Percentiles rank a stretch among this genome's conserved stretches.
These are phyloP conservation scores for Eumeta japonica DNA, from an alignment of 1,140 invertebrate species.

Conservation along the genomic window DNA sequence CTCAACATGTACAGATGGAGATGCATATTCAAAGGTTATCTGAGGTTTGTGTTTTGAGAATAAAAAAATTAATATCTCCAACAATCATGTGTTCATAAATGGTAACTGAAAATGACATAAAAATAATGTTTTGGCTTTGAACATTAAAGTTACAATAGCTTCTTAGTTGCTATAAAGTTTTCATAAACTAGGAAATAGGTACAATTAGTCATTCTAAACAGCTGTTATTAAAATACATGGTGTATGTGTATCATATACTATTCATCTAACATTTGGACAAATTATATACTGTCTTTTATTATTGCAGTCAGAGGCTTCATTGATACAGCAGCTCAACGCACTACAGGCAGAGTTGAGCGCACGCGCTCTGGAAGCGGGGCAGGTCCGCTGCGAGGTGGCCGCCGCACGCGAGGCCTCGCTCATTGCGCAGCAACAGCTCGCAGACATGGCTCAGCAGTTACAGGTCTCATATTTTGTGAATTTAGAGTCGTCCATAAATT, in stretches of 20 bases:
- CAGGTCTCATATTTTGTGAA: slow-evolving; percentile 49
- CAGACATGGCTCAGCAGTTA: slow-evolving; percentile 59
- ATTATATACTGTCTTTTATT: too few relatives aligned
- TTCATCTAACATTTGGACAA: too few relatives aligned
- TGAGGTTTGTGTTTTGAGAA: slow-evolving; percentile 30
- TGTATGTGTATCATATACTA: neutral
- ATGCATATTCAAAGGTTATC: slow-evolving; percentile 51
- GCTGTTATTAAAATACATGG: too few relatives aligned
- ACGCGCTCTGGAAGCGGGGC: slow-evolving; percentile 35
- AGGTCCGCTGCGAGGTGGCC: slow-evolving; percentile 54
- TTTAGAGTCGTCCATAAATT: neutral
- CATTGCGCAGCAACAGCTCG: slow-evolving; percentile 50
- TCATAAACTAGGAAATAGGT: too few relatives aligned
- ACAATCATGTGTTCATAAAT: neutral
- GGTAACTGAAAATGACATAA: too few relatives aligned
- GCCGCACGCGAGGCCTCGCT: slow-evolving; percentile 49
- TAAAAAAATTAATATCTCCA: neutral
- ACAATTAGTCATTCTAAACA: too few relatives aligned
- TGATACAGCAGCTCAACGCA: slow-evolving; percentile 52
- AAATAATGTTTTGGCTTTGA: too few relatives aligned
- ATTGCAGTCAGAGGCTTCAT: slow-evolving; percentile 47
- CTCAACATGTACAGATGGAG: slow-evolving; percentile 45
- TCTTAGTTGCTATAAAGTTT: too few relatives aligned
- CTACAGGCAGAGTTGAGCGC: slow-evolving; percentile 58
- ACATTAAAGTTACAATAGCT: too few relatives aligned